Evolutionary conservation across 2,797 vertebrate genomes (phyloP).

Genomic region (Xiphorhynchus erythropygius): DNA sequence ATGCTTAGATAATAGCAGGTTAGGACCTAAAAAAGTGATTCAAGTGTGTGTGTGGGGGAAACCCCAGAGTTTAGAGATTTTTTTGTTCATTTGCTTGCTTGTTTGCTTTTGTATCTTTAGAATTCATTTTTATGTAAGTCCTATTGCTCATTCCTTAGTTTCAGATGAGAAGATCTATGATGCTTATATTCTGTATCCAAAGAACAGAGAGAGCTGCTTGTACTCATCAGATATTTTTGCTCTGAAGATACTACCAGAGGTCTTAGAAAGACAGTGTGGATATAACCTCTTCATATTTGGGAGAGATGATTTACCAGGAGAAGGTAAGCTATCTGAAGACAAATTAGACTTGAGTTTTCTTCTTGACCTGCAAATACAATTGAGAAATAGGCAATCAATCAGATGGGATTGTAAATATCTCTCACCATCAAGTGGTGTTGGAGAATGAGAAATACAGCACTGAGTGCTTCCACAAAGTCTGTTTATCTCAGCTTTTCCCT

Average conservation of each 20-base stretch:
- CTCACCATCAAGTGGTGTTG: neutral
- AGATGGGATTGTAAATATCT: neutral
- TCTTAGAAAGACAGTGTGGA: slow-evolving; percentile 86
- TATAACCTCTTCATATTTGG: slow-evolving; percentile 90
- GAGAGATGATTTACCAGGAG: slow-evolving; percentile 85
- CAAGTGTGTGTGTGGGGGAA: neutral
- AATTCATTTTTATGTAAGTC: neutral
- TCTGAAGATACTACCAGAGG: slow-evolving; percentile 83
- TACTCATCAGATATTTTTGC: slow-evolving; percentile 83
- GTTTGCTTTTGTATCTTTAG: neutral
- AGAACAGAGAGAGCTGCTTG: slow-evolving; percentile 64
- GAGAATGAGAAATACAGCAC: neutral
- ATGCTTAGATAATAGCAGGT: neutral
- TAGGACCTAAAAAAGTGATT: neutral
- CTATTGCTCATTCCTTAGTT: slow-evolving; percentile 67
- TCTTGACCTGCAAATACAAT: neutral
- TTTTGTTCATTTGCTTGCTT: neutral
- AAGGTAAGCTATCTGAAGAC: slow-evolving; percentile 76
- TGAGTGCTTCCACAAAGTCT: neutral
- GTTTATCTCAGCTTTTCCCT: neutral
- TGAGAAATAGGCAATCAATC: neutral
- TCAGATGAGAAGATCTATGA: slow-evolving; percentile 88
- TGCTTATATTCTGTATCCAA: slow-evolving; percentile 88
- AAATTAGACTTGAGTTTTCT: neutral
- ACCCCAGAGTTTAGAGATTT: neutral